Evolutionary conservation across 2,797 vertebrate species (phyloP).

Genomic region (Synanceia verrucosa): DNA sequence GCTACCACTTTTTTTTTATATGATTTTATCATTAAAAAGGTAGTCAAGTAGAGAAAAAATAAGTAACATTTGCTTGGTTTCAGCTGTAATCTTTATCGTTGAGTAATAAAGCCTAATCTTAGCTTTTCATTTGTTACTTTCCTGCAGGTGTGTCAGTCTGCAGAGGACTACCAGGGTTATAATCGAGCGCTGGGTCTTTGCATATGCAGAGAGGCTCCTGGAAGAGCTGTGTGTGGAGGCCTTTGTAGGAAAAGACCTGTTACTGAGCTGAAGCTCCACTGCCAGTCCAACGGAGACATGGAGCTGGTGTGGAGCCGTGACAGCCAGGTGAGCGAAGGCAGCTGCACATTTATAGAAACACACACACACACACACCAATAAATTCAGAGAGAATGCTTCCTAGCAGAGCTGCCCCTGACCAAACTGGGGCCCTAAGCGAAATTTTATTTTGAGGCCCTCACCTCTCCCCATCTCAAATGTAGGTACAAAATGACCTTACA

Average conservation of each 20-base stretch:
- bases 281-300: constrained; percentile 69
- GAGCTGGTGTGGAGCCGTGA: constrained; percentile 75
- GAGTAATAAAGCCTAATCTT: not conserved
- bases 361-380: not conserved
- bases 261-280: constrained; percentile 71
- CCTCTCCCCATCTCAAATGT: too few species aligned
- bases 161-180: constrained; percentile 82
- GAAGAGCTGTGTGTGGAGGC: constrained; percentile 74
- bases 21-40: not conserved
- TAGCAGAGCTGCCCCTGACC: too few species aligned
- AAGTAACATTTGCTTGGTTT: not conserved
- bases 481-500: too few species aligned
- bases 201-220: constrained; percentile 77
- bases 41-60: not conserved
- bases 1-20: not conserved
- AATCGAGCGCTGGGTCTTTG: constrained; percentile 89
- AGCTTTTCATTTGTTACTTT: not conserved
- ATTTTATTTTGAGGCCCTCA: too few species aligned
- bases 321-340: constrained; percentile 61
- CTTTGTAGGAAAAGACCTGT: constrained; percentile 72
- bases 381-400: not conserved
- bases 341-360: not conserved
- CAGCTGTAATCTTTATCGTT: not conserved
- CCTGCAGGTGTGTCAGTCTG: constrained; percentile 85
- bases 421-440: too few species aligned